phyloP scores from a whole-genome alignment of 2,888 invertebrate genomes.

The Geophilus truncorum region DNA sequence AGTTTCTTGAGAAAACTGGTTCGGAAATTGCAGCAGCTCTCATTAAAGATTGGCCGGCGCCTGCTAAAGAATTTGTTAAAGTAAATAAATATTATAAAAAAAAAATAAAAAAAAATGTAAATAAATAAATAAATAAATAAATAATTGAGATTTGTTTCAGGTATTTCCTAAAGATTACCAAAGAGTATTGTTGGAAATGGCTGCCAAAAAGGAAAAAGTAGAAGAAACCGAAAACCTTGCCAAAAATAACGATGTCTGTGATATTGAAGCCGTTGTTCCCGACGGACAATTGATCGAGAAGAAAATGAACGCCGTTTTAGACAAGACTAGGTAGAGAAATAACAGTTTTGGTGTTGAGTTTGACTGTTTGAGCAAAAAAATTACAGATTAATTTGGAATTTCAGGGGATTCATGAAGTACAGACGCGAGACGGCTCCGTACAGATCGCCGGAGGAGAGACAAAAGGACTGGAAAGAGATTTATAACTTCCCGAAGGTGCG shows the following conservation, averaged over 20 bases:
- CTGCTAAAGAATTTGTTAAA: constrained; percentile 78
- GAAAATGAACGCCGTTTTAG: constrained; percentile 72
- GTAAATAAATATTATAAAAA: constrained; percentile 45
- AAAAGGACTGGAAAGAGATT: constrained; percentile 96
- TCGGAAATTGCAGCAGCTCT: constrained; percentile 76
- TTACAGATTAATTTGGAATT: constrained; percentile 39
- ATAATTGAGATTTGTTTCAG: constrained; percentile 44
- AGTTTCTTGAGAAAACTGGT: constrained; percentile 83
- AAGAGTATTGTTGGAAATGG: constrained; percentile 70
- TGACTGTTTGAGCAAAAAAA: no score
- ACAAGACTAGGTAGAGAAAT: constrained; percentile 61
- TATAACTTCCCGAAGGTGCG: constrained; percentile 81
- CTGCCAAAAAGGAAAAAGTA: constrained; percentile 47
- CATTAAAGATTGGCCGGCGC: constrained; percentile 70
- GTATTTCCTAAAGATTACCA: constrained; percentile 98
- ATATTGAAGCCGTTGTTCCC: constrained; percentile 83
- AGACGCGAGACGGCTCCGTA: constrained; percentile 81
- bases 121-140: neutral
- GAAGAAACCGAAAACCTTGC: constrained; percentile 37
- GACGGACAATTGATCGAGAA: constrained; percentile 72
- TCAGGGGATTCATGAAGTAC: constrained; percentile 92
- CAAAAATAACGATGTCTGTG: constrained; percentile 54
- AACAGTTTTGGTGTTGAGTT: no score
- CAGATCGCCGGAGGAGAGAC: constrained; percentile 73
- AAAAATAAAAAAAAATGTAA: neutral